Percentiles rank a stretch among this genome's conserved stretches.
Conservation (phyloP, 2,113 vertebrate genomes). For the Tor tambroides region DNA sequence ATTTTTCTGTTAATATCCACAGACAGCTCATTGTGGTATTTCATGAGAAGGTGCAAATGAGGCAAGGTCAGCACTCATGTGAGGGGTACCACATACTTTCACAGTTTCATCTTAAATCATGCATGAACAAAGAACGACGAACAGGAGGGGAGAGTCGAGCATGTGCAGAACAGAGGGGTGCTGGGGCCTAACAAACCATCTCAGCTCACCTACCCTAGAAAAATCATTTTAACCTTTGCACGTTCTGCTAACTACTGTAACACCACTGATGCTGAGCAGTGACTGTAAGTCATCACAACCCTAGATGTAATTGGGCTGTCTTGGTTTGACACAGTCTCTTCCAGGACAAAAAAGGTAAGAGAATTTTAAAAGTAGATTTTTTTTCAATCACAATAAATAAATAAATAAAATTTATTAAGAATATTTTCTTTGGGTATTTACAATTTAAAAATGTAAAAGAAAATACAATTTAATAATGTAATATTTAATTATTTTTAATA, state of each 20-base stretch:
- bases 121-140: constrained; percentile 28
- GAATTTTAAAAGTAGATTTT: neutral
- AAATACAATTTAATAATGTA: neutral
- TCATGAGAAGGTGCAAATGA: constrained; percentile 42
- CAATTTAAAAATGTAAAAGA: neutral
- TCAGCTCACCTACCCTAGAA: neutral
- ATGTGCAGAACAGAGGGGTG: neutral
- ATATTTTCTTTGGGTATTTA: neutral
- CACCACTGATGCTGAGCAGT: neutral
- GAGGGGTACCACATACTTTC: constrained; percentile 39
- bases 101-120: constrained; percentile 37
- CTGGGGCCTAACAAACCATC: neutral
- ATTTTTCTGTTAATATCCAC: neutral
- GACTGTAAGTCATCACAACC: neutral
- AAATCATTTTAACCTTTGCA: neutral
- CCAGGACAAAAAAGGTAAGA: neutral
- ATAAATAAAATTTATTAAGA: too few relatives aligned
- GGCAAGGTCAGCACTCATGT: constrained; percentile 38
- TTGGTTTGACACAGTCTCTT: neutral
- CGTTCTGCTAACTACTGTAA: neutral
- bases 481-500: neutral
- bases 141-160: neutral
- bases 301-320: neutral
- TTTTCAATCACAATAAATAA: too few relatives aligned
- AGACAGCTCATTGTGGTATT: neutral